Base-by-base conservation (phyloP, 2,113 vertebrate genomes). In the Callopanchax toddi region DNA sequence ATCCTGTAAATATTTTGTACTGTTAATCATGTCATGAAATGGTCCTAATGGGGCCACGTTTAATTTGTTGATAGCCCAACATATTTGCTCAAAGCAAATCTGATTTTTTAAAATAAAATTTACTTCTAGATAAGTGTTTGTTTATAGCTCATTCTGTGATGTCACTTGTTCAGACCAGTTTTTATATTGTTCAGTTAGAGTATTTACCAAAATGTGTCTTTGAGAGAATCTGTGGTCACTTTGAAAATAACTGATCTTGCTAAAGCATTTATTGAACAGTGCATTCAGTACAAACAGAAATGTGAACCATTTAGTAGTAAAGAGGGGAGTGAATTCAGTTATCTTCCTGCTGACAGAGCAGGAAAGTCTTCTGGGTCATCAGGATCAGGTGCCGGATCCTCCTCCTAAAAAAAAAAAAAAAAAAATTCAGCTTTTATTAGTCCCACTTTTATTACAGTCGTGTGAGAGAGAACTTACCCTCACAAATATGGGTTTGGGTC, bases 301-400 rank as follows among this genome's bases (percentile, higher is more conserved):
- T 43, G 56, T 71, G 25, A 66, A 56, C 17, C 37, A 39, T 68
- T 36, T 26, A 40, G 18, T 16, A 42, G 32, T n/a, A 25, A 60
- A 21, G 45, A 63, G 32, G 21, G 6, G n/a, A 40, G 43, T 62
- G 23, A 52, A 18, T 16, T 58, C n/a, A 11, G 18, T 84, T 56
- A 89, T 69, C 2, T 80, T 71, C 85, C 81, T 50, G 76, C 50
- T 6, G 89, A 86, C 71, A 99, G 89, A 36, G 96, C 97, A 0
- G 96, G 97, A 66, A 99, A 99, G 77, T 97, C 95, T 64, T 98
- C 96, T 2, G 94, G 96, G 76, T 99, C 94, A 66, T 98, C 94
- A 0, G 96, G 96, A 81, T 99, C 93, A 44, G 96, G 96, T 26
- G 88, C 93, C 90, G 93, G 34, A 13, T 61, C 26, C 12, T 40